Conservation (phyloP, 2,113 vertebrate species). For the Dicrurus megarhynchus region DNA sequence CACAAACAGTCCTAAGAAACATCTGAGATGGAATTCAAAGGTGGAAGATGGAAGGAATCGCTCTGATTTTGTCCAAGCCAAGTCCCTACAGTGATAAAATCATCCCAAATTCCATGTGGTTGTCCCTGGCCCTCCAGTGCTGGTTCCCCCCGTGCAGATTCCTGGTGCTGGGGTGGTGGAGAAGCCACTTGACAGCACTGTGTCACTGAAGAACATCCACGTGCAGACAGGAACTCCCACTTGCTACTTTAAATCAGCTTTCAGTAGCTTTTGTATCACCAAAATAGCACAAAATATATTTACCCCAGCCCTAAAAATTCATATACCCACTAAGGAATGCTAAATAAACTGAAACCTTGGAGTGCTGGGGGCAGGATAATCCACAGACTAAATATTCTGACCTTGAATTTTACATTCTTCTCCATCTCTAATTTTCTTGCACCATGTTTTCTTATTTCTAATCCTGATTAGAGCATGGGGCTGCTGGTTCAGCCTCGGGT, state of each 20-base stretch:
- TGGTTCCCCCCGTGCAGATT: not conserved
- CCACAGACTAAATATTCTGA: not conserved
- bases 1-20: not conserved
- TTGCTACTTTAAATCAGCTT: not conserved
- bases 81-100: not conserved
- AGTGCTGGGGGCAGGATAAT: not conserved
- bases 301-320: slow-evolving; percentile 7
- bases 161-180: not conserved
- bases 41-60: not conserved
- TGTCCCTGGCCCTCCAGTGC: not conserved
- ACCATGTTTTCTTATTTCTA: not conserved
- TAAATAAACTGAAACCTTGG: not conserved
- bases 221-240: not conserved
- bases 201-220: not conserved
- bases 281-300: not conserved
- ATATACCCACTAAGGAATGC: not conserved
- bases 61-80: not conserved
- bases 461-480: not conserved
- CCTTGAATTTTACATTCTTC: not conserved
- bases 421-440: not conserved
- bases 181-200: not conserved
- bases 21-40: not conserved
- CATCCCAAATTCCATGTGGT: rapidly evolving
- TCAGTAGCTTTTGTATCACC: not conserved
- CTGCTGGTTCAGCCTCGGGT: not conserved